Evolutionary conservation across 2,113 vertebrate species (phyloP), one percentile per base, ranked within the genome.

Genomic region (Isichthys henryi): DNA sequence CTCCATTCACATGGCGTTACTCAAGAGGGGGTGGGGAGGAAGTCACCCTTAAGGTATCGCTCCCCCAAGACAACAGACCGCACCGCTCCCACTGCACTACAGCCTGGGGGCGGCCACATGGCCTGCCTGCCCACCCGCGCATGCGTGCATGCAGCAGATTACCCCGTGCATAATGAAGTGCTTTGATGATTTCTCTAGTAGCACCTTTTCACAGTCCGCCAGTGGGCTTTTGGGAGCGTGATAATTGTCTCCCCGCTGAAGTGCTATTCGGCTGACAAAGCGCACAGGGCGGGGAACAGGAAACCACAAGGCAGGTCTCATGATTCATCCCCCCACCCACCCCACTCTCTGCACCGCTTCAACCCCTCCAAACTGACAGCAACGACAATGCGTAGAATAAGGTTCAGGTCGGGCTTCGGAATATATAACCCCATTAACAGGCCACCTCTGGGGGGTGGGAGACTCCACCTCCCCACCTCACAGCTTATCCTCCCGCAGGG

Each of bases 161-260:
- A 35, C 15, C 35, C 74, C 35, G 1, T 35, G 31, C 31, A 80
- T 80, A 80, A 80, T 80, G 31, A 80, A 80, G 35, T 80, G 89
- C 93, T 95, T 94, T 94, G 92, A 95, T 94, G 91, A 94, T 94
- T 94, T 92, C 91, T 93, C 90, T 88, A 50, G 92, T 92, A 94
- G 94, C 93, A 95, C 94, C 93, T 92, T 93, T 93, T 93, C 93
- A 91, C 90, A 93, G 90, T 90, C 91, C 92, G 93, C 88, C 88
- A 89, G 90, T 89, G 91, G 90, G 93, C 92, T 90, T 93, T 88
- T 91, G 91, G 84, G 92, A 94, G 91, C 92, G 92, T 93, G 93
- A 93, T 95, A 95, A 94, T 94, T 96, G 94, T 93, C 91, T 95
- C 93, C 93, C 93, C 90, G 91, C 87, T 92, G 94, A 91, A 93